phyloP scores from a whole-genome alignment of 2,888 invertebrate genomes.

The Drosophila mercatorum region DNA sequence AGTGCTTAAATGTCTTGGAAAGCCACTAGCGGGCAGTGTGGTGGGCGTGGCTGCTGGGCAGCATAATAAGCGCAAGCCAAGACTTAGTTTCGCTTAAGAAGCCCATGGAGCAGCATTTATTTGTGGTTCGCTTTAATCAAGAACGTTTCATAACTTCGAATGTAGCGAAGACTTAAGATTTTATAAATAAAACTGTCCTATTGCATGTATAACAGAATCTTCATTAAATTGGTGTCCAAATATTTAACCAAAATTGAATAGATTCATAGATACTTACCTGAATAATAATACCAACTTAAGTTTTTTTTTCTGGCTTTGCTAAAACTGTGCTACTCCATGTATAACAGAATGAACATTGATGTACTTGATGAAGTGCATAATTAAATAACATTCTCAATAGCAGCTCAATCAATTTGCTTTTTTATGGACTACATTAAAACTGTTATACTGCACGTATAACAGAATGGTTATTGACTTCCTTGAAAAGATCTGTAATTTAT shows the following conservation, averaged over 20 bases:
- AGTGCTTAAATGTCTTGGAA: slow-evolving; percentile 57
- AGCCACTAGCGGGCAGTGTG: slow-evolving; percentile 1
- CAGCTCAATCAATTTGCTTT: background rate
- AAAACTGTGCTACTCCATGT: background rate
- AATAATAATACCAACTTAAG: no score
- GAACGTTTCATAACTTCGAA: slow-evolving; percentile 20
- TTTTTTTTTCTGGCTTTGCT: background rate
- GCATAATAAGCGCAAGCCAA: slow-evolving; percentile 27
- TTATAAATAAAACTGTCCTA: background rate
- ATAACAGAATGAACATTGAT: background rate
- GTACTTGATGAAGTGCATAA: no score
- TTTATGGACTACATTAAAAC: background rate
- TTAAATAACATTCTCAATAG: background rate
- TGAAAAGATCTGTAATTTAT: no score
- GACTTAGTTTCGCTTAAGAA: slow-evolving; percentile 29
- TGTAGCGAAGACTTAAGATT: background rate
- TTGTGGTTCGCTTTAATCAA: slow-evolving; percentile 3
- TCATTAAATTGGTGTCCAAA: background rate
- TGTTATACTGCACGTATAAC: background rate
- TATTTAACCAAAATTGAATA: background rate
- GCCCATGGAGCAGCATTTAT: background rate
- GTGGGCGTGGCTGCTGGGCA: background rate
- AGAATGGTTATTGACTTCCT: background rate
- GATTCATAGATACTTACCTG: background rate
- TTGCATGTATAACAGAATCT: background rate